Evolutionary conservation across 2,888 invertebrate genomes (phyloP).

Genomic region (Tenthredo mesomela): DNA sequence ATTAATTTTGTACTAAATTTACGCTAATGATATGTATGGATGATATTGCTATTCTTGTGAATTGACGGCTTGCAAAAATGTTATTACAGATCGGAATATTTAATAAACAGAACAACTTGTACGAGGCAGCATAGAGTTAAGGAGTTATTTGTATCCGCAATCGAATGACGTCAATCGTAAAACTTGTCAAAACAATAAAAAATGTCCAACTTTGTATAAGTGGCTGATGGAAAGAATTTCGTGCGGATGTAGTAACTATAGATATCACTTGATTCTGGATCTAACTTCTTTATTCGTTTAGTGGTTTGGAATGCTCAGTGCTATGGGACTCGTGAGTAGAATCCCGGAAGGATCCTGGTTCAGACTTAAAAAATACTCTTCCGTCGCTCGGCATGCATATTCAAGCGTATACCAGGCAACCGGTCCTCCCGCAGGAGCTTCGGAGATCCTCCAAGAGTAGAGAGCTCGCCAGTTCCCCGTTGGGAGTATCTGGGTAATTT

Average conservation of each 20-base stretch:
- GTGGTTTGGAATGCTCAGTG: not conserved
- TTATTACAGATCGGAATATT: not conserved
- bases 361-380: conserved; percentile 34
- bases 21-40: not conserved
- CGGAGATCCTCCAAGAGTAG: conserved; percentile 28
- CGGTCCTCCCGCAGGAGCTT: conserved; percentile 42
- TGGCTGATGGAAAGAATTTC: not conserved
- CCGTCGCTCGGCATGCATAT: conserved; percentile 39
- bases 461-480: conserved; percentile 1
- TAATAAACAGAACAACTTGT: not conserved
- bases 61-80: not conserved
- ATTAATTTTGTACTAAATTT: not conserved
- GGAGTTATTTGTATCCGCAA: not conserved
- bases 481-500: conserved; percentile 1
- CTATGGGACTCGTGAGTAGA: not conserved
- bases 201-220: not conserved
- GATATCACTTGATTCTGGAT: conserved; percentile 13
- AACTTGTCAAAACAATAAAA: not conserved
- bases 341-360: conserved; percentile 30
- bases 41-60: not conserved
- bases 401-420: conserved; percentile 27
- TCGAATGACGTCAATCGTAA: not conserved
- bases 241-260: not conserved
- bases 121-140: not conserved
- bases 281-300: not conserved